Base-by-base conservation (phyloP, 2,888 invertebrate species). In the Criorhina ranunculi region DNA sequence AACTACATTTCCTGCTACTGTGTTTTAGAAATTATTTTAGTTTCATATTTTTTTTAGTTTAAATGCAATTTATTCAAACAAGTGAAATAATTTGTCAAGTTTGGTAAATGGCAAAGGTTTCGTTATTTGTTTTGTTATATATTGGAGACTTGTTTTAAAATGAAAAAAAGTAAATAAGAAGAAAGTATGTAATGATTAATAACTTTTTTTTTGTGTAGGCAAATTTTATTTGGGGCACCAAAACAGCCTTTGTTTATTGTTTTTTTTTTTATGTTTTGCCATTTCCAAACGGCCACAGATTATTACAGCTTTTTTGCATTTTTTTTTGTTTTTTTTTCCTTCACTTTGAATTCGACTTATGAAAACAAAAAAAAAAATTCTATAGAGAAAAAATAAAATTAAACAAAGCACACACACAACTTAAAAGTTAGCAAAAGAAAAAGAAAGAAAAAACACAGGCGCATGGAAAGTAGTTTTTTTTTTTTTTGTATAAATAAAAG, bases 211-310 rank as follows among this genome's bases (percentile, higher is more conserved):
- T 64, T 69, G 24, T 49, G 51, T 77, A 82, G 51, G 59, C 57
- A 67, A 55, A 64, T 60, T 69, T 72, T 66, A 66, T 87, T 83
- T 88, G 89, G 91, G 93, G 93, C 93, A 94, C 94, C 94, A 94
- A 94, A 94, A 94, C 94, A 93, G 93, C 93, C 93, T 93, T 93
- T 93, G 76, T 57, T 75, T 66, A 62, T 51, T 67, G 42, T 57
- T 72, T 24, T 69, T 40, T 29, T 42, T 44, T 57, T 35, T 55
- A 57, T 72, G 42, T 59, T 24, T 87, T 89, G 94, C 94, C 93
- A 94, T 93, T 93, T 94, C 94, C 94, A 93, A 95, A 95, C 95
- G 94, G 89, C 89, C 89, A 89, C 87, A 88, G 89, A 90, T 89
- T 88, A 87, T 86, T 86, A 69, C 86, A 87, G 88, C 24, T 89